Evolutionary conservation across 1,140 invertebrate species (phyloP).

Genomic region (Leptinotarsa undecemlineata): DNA sequence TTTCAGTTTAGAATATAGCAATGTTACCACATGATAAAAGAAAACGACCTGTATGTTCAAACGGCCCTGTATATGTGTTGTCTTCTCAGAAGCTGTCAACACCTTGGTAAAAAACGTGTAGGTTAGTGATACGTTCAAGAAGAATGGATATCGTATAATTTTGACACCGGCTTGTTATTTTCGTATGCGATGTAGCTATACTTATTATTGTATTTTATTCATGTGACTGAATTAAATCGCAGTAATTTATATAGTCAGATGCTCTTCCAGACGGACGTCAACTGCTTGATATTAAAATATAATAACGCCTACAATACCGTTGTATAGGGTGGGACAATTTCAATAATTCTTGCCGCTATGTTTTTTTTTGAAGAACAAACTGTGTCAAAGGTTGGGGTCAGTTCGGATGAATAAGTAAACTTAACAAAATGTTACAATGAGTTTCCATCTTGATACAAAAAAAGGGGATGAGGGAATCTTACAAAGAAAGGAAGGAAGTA

Average conservation of each 20-base stretch:
- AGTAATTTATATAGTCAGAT: slow-evolving; percentile 47
- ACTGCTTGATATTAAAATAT: slow-evolving; percentile 49
- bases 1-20: too few relatives aligned
- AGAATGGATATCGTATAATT: slow-evolving; percentile 14
- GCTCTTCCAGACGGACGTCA: slow-evolving; percentile 41
- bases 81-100: not conserved
- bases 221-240: slow-evolving; percentile 45
- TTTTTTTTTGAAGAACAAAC: too few relatives aligned
- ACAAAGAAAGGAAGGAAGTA: too few relatives aligned
- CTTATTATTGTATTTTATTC: slow-evolving; percentile 26
- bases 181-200: not conserved
- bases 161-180: slow-evolving; percentile 1
- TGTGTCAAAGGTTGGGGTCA: too few relatives aligned
- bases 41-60: too few relatives aligned
- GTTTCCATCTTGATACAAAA: too few relatives aligned
- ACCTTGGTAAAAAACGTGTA: not conserved
- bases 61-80: not conserved
- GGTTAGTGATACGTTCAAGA: not conserved
- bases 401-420: too few relatives aligned
- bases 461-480: too few relatives aligned
- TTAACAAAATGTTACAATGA: too few relatives aligned
- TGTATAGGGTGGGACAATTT: not conserved
- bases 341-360: too few relatives aligned
- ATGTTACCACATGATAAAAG: too few relatives aligned
- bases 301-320: slow-evolving; percentile 44